Evolutionary conservation across 64 coral and sea anemone genomes (phyloP).

Genomic region (Actinia tenebrosa): DNA sequence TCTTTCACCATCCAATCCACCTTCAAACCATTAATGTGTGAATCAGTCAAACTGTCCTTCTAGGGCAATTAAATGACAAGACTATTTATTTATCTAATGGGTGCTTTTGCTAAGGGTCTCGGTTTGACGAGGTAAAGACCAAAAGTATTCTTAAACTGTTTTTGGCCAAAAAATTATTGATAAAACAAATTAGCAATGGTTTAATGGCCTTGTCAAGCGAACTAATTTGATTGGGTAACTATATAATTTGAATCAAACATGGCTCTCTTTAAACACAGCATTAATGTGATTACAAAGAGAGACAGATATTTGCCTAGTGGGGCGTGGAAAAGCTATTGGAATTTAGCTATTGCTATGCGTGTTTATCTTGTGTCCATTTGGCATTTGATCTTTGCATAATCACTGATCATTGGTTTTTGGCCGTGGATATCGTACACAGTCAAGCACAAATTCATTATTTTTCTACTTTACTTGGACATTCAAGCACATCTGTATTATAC

Average conservation of each 20-base stretch:
- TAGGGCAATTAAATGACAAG: neutral
- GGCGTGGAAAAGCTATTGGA: constrained; percentile 59
- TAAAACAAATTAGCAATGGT: neutral
- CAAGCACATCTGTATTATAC: neutral
- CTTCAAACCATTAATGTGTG: neutral
- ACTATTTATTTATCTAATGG: neutral
- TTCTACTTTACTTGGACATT: neutral
- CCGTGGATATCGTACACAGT: neutral
- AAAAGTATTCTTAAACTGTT: neutral
- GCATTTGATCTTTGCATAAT: constrained; percentile 58
- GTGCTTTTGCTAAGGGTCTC: neutral
- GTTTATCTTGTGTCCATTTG: constrained; percentile 26
- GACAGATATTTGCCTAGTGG: constrained; percentile 61
- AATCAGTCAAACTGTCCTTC: neutral
- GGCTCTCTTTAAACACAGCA: neutral
- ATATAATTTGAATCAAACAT: constrained; percentile 5
- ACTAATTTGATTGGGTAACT: constrained; percentile 9
- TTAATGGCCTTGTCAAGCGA: constrained; percentile 10
- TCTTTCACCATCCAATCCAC: neutral
- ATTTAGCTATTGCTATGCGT: constrained; percentile 37
- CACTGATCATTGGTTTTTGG: constrained; percentile 17
- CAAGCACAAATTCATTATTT: neutral
- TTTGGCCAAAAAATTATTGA: neutral
- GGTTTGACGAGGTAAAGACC: neutral
- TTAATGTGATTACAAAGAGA: constrained; percentile 20